Evolutionary conservation across 2,797 vertebrate species (phyloP).

Genomic region (Hydrocynus forskahlii): DNA sequence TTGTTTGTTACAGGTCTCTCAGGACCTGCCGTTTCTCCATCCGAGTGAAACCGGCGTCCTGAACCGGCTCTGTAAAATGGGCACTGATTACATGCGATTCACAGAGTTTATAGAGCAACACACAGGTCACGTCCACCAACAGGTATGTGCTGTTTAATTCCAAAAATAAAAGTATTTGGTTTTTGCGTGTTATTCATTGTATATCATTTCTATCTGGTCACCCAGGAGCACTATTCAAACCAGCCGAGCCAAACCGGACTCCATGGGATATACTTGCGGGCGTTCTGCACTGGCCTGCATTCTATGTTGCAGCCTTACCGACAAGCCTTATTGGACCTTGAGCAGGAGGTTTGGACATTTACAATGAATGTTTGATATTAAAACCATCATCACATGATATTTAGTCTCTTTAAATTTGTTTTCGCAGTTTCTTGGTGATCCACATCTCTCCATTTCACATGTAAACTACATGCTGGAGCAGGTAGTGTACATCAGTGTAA

Average conservation of each 20-base stretch:
- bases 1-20: conserved; percentile 82
- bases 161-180: not conserved
- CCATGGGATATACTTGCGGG: conserved; percentile 93
- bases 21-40: conserved; percentile 95
- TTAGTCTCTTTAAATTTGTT: conserved; percentile 41
- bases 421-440: conserved; percentile 93
- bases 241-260: conserved; percentile 86
- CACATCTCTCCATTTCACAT: conserved; percentile 95
- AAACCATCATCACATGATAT: not conserved
- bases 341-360: conserved; percentile 87
- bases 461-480: conserved; percentile 96
- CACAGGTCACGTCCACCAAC: conserved; percentile 86
- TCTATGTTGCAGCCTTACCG: conserved; percentile 94
- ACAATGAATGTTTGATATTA: not conserved
- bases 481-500: conserved; percentile 71
- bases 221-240: conserved; percentile 87
- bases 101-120: conserved; percentile 95
- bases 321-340: conserved; percentile 93
- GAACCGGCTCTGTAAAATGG: conserved; percentile 91
- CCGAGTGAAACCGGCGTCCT: conserved; percentile 94
- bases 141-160: conserved; percentile 65
- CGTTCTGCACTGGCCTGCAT: conserved; percentile 96
- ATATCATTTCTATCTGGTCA: conserved; percentile 23
- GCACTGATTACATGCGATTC: conserved; percentile 94
- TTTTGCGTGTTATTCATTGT: not conserved